Conservation (phyloP, 2,113 vertebrate genomes). For the Tringa solitaria region DNA sequence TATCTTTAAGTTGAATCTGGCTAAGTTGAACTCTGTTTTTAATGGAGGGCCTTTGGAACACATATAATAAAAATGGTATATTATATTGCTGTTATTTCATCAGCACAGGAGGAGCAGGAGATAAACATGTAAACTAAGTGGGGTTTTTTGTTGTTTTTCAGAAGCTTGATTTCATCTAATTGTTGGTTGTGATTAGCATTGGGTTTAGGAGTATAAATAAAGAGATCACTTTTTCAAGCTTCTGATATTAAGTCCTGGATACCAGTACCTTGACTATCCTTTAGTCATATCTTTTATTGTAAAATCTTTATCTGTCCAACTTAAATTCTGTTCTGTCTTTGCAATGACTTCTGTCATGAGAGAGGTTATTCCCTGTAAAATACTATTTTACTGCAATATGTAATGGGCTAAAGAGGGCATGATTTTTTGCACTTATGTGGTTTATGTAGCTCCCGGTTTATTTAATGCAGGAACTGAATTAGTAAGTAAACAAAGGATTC, state of each 20-base stretch:
- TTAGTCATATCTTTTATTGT: background rate
- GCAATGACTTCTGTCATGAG: background rate
- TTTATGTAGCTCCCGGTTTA: background rate
- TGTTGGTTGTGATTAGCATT: background rate
- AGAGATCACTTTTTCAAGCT: background rate
- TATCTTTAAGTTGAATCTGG: background rate
- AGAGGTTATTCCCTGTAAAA: background rate
- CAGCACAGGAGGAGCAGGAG: background rate
- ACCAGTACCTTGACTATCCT: background rate
- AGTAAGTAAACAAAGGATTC: background rate
- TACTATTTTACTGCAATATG: background rate
- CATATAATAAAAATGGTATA: background rate
- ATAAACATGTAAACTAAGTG: background rate
- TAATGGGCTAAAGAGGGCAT: background rate
- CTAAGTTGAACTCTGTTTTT: background rate
- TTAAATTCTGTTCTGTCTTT: background rate
- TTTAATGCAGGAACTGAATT: background rate
- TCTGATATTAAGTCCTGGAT: background rate
- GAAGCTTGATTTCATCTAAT: background rate
- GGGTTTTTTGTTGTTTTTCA: background rate
- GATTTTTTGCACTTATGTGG: background rate
- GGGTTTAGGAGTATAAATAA: background rate
- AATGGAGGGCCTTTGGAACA: background rate
- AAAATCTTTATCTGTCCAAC: background rate
- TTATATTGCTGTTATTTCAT: background rate